A percentile compares a stretch with the other conserved stretches of the same genome.
Evolutionary conservation across 2,113 vertebrate genomes (phyloP).

Genomic region (Pelobates fuscus): DNA sequence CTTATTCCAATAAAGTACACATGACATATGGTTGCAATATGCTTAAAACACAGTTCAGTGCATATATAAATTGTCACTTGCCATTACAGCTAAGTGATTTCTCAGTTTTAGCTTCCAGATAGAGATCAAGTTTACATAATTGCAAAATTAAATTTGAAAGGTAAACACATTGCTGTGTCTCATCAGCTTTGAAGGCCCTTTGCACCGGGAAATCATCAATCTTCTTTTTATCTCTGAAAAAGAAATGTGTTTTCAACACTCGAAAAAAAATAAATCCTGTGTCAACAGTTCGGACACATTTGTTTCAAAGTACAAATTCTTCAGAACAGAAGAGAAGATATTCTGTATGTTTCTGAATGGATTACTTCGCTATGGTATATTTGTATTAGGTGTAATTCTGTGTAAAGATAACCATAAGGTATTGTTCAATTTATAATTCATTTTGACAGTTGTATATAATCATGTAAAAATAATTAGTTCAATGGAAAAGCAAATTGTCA

Average conservation of each 20-base stretch:
- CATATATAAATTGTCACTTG: constrained; percentile 31
- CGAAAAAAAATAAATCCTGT: constrained; percentile 39
- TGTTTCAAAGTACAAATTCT: constrained; percentile 42
- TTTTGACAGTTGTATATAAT: background rate
- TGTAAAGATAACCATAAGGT: background rate
- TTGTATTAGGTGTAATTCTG: background rate
- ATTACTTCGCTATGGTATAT: background rate
- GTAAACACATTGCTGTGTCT: constrained; percentile 8
- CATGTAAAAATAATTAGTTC: background rate
- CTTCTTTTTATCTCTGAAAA: constrained; percentile 31
- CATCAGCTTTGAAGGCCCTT: constrained; percentile 27
- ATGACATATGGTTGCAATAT: constrained; percentile 17
- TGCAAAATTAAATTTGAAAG: constrained; percentile 29
- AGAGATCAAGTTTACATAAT: constrained; percentile 26
- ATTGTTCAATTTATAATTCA: background rate
- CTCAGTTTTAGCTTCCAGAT: constrained; percentile 16
- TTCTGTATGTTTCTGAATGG: constrained; percentile 26
- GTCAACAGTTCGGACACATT: constrained; percentile 30
- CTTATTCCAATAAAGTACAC: background rate
- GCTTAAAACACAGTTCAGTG: constrained; percentile 6
- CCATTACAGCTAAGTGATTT: constrained; percentile 30
- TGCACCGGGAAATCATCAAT: constrained; percentile 38
- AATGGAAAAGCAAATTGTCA: too few relatives aligned
- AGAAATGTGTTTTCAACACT: constrained; percentile 30
- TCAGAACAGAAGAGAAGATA: constrained; percentile 34